Evolutionary conservation across 2,797 vertebrate genomes (phyloP), one percentile per base, ranked within the genome.

Genomic region (Xenopus petersii): DNA sequence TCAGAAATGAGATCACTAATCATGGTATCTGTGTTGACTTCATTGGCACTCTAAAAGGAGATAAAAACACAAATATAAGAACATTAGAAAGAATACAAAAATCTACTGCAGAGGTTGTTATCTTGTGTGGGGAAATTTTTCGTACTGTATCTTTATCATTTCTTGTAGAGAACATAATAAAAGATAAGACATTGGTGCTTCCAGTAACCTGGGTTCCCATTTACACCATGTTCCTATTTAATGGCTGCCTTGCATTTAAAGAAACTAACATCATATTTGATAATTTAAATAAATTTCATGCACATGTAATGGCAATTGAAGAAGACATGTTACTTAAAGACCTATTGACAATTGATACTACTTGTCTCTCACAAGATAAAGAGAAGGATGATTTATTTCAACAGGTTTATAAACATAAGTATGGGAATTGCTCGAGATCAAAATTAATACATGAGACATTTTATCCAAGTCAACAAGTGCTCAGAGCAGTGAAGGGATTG

Each of bases 321-420:
- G 36, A 33, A 1, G 63, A 73, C 12, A 49, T 63, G 24, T 48
- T 66, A 47, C 54, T 73, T 21, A 36, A 73, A 26, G 71, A 73
- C 48, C 17, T 73, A 58, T 66, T 33, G 33, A 4, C 63, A 3
- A 1, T 12, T 13, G 2, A 11, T 6, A 46, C 30, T n/a, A 1
- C 42, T 1, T 73, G 71, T 47, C 11, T 33, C 11, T 24, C 71
- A 7, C 36, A 12, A 9, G 46, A 66, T 42, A 11, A 30, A 48
- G 1, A 6, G 0, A 42, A 42, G 36, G 6, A 42, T 42, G 36
- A 42, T 42, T 42, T 42, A 42, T 42, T 42, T 42, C 36, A 73
- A 60, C 66, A 5, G 4, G 4, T 30, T 0, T 21, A 26, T 48
- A 10, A 12, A 1, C 5, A 48, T 30, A n/a, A 33, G 36, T 42